Conservation (phyloP, 2,888 invertebrate species). For the Oxyteleia sp. region DNA sequence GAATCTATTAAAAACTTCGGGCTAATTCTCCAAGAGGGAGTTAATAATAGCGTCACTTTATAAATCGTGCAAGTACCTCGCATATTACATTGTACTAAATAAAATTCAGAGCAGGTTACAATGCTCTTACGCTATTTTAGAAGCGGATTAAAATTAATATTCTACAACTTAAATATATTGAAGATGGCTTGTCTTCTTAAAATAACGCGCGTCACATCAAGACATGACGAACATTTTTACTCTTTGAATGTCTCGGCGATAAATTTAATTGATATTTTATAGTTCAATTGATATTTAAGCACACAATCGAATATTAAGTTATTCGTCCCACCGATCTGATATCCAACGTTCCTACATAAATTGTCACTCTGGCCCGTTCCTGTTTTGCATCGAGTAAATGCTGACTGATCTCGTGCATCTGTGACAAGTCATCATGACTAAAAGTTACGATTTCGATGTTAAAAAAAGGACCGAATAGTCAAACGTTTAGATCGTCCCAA, state of each 20-base stretch:
- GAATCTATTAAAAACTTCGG: conserved; percentile 2
- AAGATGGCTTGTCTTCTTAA: background rate
- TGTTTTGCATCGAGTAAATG: conserved; percentile 20
- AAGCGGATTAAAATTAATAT: background rate
- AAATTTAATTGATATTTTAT: conserved; percentile 8
- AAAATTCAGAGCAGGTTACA: background rate
- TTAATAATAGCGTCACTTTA: background rate
- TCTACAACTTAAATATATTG: background rate
- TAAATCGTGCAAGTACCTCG: background rate
- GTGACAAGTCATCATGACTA: conserved; percentile 30
- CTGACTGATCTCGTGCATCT: conserved; percentile 22
- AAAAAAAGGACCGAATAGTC: conserved; percentile 3
- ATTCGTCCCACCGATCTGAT: conserved; percentile 18
- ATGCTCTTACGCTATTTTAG: background rate
- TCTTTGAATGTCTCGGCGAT: background rate
- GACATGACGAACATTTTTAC: conserved; percentile 16
- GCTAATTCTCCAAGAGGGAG: conserved; percentile 1
- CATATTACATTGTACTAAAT: background rate
- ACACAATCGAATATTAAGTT: conserved; percentile 15
- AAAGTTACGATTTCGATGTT: conserved; percentile 9
- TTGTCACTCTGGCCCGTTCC: conserved; percentile 1
- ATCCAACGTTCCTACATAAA: conserved; percentile 28
- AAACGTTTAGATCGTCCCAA: no score
- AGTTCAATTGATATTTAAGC: conserved; percentile 5
- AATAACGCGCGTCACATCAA: conserved; percentile 9